Percentiles rank a stretch among this genome's conserved stretches.
Evolutionary conservation across 2,888 invertebrate genomes (phyloP).

Genomic region (Campopleginae sp.): DNA sequence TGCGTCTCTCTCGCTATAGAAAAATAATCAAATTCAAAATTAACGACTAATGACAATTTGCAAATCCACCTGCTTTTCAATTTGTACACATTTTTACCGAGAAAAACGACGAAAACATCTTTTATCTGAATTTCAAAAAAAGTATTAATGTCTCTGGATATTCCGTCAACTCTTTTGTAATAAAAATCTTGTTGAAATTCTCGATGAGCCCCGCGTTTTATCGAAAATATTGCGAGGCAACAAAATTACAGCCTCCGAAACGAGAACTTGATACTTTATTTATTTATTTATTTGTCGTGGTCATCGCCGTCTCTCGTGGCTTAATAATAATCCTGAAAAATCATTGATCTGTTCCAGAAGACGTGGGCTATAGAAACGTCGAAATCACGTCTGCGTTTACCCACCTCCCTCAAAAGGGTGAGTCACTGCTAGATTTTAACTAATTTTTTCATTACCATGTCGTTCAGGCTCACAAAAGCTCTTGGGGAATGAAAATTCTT

Average conservation of each 20-base stretch:
- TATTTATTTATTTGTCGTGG: not conserved
- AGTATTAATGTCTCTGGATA: not conserved
- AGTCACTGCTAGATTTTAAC: constrained; percentile 8
- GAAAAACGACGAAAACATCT: not conserved
- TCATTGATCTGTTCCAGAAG: constrained; percentile 84
- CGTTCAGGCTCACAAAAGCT: not conserved
- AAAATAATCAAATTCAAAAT: not conserved
- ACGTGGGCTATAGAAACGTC: constrained; percentile 85
- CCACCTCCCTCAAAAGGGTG: constrained; percentile 80
- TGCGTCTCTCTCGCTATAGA: not conserved
- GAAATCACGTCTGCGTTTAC: constrained; percentile 85
- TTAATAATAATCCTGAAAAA: constrained; percentile 30
- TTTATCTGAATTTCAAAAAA: not conserved
- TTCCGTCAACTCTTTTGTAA: constrained; percentile 6
- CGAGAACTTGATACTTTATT: not conserved
- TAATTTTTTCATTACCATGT: not conserved
- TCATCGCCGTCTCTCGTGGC: no score
- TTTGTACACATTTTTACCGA: not conserved
- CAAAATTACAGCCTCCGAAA: not conserved
- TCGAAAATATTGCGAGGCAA: constrained; percentile 18
- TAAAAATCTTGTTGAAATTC: constrained; percentile 6
- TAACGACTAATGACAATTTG: no score
- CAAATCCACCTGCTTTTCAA: not conserved
- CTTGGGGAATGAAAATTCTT: not conserved
- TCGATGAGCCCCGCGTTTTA: constrained; percentile 6